Evolutionary conservation across 2,113 vertebrate genomes (phyloP).

Genomic region (Scomber colias): DNA sequence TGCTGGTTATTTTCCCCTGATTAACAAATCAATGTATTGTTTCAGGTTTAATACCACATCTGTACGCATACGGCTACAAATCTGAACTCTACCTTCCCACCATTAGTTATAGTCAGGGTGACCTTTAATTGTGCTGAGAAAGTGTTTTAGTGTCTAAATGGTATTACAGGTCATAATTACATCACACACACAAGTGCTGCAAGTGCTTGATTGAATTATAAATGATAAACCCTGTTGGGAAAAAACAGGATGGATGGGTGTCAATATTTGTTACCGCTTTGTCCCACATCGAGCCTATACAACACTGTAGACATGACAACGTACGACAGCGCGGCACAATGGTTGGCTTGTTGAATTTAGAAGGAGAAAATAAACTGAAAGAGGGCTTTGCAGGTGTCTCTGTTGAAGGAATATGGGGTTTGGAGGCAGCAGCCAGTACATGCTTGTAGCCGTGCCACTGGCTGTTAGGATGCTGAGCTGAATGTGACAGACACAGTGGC

Average conservation of each 20-base stretch:
- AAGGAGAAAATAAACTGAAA: slow-evolving; percentile 17
- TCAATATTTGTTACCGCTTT: slow-evolving; percentile 20
- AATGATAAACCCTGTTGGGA: slow-evolving; percentile 12
- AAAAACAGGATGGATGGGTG: background rate
- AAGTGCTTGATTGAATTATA: slow-evolving; percentile 8
- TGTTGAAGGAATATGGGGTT: slow-evolving; percentile 51
- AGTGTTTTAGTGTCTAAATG: slow-evolving; percentile 8
- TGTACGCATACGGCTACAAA: background rate
- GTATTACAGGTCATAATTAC: slow-evolving; percentile 20
- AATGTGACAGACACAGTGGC: slow-evolving; percentile 70
- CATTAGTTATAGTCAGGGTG: background rate
- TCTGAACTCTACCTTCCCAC: background rate
- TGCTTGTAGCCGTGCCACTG: slow-evolving; percentile 60
- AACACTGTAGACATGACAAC: slow-evolving; percentile 19
- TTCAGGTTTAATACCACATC: background rate
- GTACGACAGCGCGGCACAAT: slow-evolving; percentile 18
- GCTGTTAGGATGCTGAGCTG: slow-evolving; percentile 65
- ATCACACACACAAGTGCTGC: background rate
- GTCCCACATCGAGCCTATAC: slow-evolving; percentile 12
- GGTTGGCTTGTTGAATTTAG: slow-evolving; percentile 30
- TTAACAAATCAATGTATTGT: too few relatives aligned
- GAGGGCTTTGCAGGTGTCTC: slow-evolving; percentile 68
- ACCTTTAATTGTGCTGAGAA: slow-evolving; percentile 30
- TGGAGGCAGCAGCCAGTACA: slow-evolving; percentile 61
- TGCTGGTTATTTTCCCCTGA: too few relatives aligned